Evolutionary conservation across 2,888 invertebrate species (phyloP).

Genomic region (Pseudococcus jackbeardsleyi): DNA sequence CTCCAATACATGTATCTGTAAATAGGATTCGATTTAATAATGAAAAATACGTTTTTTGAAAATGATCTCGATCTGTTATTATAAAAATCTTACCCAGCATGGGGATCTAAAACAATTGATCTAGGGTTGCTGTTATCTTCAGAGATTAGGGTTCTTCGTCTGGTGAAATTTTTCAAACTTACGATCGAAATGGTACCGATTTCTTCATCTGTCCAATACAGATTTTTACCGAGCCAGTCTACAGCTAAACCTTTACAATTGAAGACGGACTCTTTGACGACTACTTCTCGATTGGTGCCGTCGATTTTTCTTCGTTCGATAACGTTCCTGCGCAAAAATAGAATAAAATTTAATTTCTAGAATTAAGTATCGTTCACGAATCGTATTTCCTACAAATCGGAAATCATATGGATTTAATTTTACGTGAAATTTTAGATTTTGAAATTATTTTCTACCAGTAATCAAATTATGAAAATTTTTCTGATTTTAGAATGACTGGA

Average conservation of each 20-base stretch:
- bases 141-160: conserved; percentile 74
- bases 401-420: too few relatives aligned
- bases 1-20: conserved; percentile 80
- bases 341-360: not conserved
- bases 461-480: too few relatives aligned
- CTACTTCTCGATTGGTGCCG: conserved; percentile 74
- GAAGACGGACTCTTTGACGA: conserved; percentile 75
- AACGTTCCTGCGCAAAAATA: conserved; percentile 70
- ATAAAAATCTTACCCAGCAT: conserved; percentile 73
- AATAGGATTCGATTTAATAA: conserved; percentile 68
- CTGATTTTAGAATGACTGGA: too few relatives aligned
- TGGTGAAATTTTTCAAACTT: conserved; percentile 74
- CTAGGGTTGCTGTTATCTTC: conserved; percentile 76
- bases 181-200: conserved; percentile 73
- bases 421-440: too few relatives aligned
- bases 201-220: conserved; percentile 88
- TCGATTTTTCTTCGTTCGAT: conserved; percentile 78
- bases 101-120: conserved; percentile 80
- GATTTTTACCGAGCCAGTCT: conserved; percentile 85
- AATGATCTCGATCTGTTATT: not conserved
- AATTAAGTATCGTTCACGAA: too few relatives aligned
- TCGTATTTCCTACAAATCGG: too few relatives aligned
- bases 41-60: not conserved
- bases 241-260: conserved; percentile 83
- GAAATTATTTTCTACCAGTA: too few relatives aligned